These are phyloP conservation scores for Staurois parvus DNA, from an alignment of 2,797 vertebrate species.

Conservation along the genomic window DNA sequence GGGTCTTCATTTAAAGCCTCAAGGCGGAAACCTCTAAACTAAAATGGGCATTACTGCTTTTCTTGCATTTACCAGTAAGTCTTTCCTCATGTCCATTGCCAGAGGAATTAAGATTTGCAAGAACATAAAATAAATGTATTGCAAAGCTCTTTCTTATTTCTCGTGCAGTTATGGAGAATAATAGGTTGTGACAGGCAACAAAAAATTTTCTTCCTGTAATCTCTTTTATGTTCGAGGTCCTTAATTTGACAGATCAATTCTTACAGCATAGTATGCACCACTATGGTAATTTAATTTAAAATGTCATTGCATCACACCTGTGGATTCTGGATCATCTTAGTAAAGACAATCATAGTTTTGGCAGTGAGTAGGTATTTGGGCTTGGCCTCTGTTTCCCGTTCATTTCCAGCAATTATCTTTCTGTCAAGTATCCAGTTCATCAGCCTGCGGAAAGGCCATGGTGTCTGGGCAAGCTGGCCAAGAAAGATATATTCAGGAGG, in stretches of 20 bases:
- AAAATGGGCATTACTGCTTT: too few species aligned
- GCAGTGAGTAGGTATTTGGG: slow-evolving; percentile 59
- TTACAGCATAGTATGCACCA: not conserved
- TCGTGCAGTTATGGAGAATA: not conserved
- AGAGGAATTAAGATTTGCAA: too few species aligned
- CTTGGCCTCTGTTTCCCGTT: slow-evolving; percentile 62
- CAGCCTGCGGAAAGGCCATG: slow-evolving; percentile 21
- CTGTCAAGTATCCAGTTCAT: slow-evolving; percentile 48
- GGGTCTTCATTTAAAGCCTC: too few species aligned
- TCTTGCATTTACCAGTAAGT: too few species aligned
- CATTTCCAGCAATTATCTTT: slow-evolving; percentile 72
- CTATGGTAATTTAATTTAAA: slow-evolving; percentile 36
- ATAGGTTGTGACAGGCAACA: not conserved
- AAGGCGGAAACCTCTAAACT: too few species aligned
- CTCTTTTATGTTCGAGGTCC: not conserved
- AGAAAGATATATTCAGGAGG: slow-evolving; percentile 1
- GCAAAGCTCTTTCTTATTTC: too few species aligned
- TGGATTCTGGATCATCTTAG: slow-evolving; percentile 68
- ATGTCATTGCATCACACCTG: slow-evolving; percentile 71
- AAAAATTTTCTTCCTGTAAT: not conserved
- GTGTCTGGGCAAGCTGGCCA: slow-evolving; percentile 19
- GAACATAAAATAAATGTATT: too few species aligned
- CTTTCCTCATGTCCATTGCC: too few species aligned
- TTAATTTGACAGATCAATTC: not conserved
- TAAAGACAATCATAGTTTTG: slow-evolving; percentile 53